These are phyloP conservation scores for Ellobium chinense DNA, from an alignment of 2,888 invertebrate species.

Conservation along the genomic window DNA sequence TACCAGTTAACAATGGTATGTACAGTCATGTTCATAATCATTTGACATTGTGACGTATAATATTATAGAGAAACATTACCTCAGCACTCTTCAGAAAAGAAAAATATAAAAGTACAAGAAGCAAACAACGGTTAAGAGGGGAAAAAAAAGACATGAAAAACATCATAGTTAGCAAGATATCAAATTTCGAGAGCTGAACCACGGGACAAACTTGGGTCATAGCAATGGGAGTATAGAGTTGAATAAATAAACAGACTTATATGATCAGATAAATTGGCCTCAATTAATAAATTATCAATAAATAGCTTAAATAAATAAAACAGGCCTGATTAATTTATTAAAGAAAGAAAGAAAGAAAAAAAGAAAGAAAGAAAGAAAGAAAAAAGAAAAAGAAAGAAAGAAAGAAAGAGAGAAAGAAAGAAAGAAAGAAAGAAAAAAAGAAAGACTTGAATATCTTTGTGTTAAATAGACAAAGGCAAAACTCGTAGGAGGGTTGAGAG, in stretches of 20 bases:
- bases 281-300: too few relatives aligned
- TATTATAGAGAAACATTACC: background rate
- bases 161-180: background rate
- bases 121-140: background rate
- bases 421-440: background rate
- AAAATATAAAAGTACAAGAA: background rate
- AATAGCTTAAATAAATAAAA: too few relatives aligned
- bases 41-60: too few relatives aligned
- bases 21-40: background rate
- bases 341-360: background rate
- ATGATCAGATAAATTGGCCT: too few relatives aligned
- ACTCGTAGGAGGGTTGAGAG: too few relatives aligned
- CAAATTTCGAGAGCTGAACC: background rate
- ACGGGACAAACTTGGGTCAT: background rate
- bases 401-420: background rate
- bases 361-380: background rate
- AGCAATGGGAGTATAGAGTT: background rate
- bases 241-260: background rate
- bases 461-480: too few relatives aligned
- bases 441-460: too few relatives aligned
- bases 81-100: background rate
- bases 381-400: background rate
- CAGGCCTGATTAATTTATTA: too few relatives aligned
- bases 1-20: background rate
- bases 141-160: conserved; percentile 1